Evolutionary conservation across 2,113 vertebrate genomes (phyloP).

Genomic region (Bufo gargarizans): DNA sequence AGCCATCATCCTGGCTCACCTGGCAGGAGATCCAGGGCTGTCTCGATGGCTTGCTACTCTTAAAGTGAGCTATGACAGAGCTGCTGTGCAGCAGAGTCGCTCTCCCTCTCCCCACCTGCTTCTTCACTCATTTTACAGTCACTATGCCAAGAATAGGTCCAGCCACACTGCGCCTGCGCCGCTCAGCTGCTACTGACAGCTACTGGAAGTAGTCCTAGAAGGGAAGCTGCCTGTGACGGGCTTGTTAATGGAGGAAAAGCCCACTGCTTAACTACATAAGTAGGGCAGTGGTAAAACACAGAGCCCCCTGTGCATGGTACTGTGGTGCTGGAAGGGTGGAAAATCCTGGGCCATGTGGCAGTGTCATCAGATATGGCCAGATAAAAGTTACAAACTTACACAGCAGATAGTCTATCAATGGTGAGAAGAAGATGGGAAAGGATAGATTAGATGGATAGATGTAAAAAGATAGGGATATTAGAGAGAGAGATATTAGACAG

Average conservation of each 20-base stretch:
- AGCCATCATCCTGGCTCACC: conserved; percentile 85
- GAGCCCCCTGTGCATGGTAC: background rate
- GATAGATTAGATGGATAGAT: background rate
- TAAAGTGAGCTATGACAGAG: conserved; percentile 77
- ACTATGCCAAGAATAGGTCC: conserved; percentile 70
- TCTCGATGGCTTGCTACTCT: conserved; percentile 73
- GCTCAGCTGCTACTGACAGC: conserved; percentile 53
- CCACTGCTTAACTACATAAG: background rate
- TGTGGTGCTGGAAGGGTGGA: background rate
- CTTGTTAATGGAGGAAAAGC: background rate
- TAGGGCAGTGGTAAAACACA: background rate
- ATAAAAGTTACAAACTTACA: background rate
- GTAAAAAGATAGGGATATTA: background rate
- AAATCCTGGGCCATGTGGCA: background rate
- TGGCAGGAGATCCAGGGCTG: conserved; percentile 73
- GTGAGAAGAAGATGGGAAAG: background rate
- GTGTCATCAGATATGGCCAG: background rate
- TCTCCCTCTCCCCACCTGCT: conserved; percentile 71
- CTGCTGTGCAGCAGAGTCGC: conserved; percentile 72
- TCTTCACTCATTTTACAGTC: conserved; percentile 85
- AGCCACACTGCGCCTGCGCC: conserved; percentile 72
- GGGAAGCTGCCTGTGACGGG: conserved; percentile 1
- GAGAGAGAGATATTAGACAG: background rate
- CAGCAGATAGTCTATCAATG: background rate
- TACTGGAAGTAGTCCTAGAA: conserved; percentile 60